Percentiles rank a stretch among this genome's conserved stretches.
phyloP scores from a whole-genome alignment of 1,140 invertebrate species.

The Zophobas morio region DNA sequence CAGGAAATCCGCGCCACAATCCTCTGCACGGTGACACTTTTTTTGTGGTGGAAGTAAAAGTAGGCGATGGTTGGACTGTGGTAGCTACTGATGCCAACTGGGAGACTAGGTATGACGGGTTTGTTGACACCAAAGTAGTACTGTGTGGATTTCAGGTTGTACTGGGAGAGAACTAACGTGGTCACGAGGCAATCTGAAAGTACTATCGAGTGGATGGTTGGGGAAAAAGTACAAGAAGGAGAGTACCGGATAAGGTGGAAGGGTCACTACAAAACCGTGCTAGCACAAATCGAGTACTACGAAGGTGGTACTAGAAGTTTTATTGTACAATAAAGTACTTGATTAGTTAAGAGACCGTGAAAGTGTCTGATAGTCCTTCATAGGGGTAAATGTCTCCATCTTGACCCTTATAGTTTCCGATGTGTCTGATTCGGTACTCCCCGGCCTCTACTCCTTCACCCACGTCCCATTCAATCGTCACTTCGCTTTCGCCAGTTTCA shows the following conservation, averaged over 20 bases:
- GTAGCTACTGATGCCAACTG: slow-evolving; percentile 80
- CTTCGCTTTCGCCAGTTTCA: slow-evolving; percentile 73
- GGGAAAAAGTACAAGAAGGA: slow-evolving; percentile 69
- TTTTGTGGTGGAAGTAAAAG: slow-evolving; percentile 71
- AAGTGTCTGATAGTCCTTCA: slow-evolving; percentile 68
- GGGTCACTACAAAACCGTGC: slow-evolving; percentile 68
- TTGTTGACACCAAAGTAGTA: no score
- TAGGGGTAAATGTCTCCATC: slow-evolving; percentile 70
- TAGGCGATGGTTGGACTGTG: slow-evolving; percentile 70
- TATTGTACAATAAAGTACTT: no score
- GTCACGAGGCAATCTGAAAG: slow-evolving; percentile 74
- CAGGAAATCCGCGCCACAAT: slow-evolving; percentile 81
- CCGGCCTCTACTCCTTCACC: slow-evolving; percentile 70
- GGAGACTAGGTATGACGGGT: slow-evolving; percentile 72
- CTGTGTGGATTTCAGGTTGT: slow-evolving; percentile 53
- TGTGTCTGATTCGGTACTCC: slow-evolving; percentile 75
- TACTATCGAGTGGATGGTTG: slow-evolving; percentile 75
- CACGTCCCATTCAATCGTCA: slow-evolving; percentile 76
- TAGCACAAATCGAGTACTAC: no score
- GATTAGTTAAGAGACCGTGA: slow-evolving; percentile 68
- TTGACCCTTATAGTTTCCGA: slow-evolving; percentile 71
- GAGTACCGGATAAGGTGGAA: slow-evolving; percentile 76
- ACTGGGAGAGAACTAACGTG: slow-evolving; percentile 69
- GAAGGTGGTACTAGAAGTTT: no score
- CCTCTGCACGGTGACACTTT: slow-evolving; percentile 73